These are phyloP conservation scores for Ectobius pallidus DNA, from an alignment of 2,888 invertebrate species.

Conservation along the genomic window DNA sequence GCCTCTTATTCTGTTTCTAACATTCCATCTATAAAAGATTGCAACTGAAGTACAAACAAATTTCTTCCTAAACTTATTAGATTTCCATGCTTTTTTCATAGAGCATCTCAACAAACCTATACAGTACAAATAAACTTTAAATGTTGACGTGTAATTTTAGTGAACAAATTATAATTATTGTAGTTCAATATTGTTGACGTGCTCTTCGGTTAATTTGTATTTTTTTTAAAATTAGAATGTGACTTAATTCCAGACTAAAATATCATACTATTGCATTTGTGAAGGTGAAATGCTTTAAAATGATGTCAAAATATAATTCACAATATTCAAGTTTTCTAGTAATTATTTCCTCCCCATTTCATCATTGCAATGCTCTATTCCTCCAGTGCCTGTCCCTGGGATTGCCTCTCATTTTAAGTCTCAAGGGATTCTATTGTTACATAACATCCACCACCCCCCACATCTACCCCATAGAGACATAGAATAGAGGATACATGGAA, in stretches of 20 bases:
- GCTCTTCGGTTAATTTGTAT: slow-evolving; percentile 23
- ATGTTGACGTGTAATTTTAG: slow-evolving; percentile 16
- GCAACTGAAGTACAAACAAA: slow-evolving; percentile 39
- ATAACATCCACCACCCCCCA: too few relatives aligned
- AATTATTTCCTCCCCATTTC: neutral
- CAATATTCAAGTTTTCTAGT: neutral
- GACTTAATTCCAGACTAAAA: slow-evolving; percentile 19
- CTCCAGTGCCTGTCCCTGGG: neutral
- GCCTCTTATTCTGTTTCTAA: slow-evolving; percentile 18
- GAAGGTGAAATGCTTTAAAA: slow-evolving; percentile 33
- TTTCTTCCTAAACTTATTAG: slow-evolving; percentile 28
- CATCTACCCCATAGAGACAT: too few relatives aligned
- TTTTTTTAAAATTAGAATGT: slow-evolving; percentile 23
- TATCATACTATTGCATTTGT: slow-evolving; percentile 19
- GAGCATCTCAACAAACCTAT: slow-evolving; percentile 20
- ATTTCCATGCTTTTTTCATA: slow-evolving; percentile 10
- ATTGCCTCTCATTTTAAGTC: neutral
- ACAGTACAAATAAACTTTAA: slow-evolving; percentile 29
- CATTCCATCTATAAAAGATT: slow-evolving; percentile 36
- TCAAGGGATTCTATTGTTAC: neutral
- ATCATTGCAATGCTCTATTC: neutral
- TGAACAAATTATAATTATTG: slow-evolving; percentile 5
- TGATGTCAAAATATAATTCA: slow-evolving; percentile 30
- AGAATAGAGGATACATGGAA: too few relatives aligned
- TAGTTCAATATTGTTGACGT: slow-evolving; percentile 20